phyloP scores from a whole-genome alignment of 2,113 vertebrate species.

The Osmerus mordax region DNA sequence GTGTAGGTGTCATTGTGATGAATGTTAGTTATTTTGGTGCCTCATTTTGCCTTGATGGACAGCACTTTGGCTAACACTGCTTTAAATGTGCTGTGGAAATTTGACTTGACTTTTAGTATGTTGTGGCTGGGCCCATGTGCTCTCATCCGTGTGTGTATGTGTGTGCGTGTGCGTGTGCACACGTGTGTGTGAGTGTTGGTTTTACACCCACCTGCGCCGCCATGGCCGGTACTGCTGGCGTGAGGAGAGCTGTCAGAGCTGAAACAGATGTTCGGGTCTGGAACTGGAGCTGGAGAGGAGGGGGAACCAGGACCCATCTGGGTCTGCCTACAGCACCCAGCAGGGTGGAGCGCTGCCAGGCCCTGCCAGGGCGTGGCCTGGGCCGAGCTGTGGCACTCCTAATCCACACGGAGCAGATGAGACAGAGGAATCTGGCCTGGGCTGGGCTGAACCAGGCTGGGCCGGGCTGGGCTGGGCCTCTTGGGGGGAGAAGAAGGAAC shows the following conservation, averaged over 20 bases:
- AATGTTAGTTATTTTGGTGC: too few relatives aligned
- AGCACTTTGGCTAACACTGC: too few relatives aligned
- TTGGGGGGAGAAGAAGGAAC: constrained; percentile 43
- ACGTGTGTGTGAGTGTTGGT: not conserved
- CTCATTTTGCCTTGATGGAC: too few relatives aligned
- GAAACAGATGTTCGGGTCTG: constrained; percentile 34
- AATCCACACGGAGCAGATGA: constrained; percentile 35
- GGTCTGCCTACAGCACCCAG: constrained; percentile 9
- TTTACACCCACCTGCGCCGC: constrained; percentile 32
- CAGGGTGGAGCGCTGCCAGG: constrained; percentile 10
- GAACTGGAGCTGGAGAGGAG: constrained; percentile 21
- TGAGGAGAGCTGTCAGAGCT: constrained; percentile 28
- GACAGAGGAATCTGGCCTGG: constrained; percentile 40
- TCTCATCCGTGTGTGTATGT: not conserved
- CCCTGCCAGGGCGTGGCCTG: constrained; percentile 23
- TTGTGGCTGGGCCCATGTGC: not conserved
- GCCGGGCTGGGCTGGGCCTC: constrained; percentile 32
- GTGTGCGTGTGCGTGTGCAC: not conserved
- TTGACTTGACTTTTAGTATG: too few relatives aligned
- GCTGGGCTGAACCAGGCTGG: constrained; percentile 19
- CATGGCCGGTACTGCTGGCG: constrained; percentile 24
- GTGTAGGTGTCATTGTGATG: too few relatives aligned
- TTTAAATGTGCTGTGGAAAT: too few relatives aligned
- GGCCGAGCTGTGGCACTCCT: constrained; percentile 35
- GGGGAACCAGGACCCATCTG: constrained; percentile 30